Percentiles rank a stretch among this genome's conserved stretches.
Conservation (phyloP, 2,113 vertebrate species). For the Theristicus caerulescens region DNA sequence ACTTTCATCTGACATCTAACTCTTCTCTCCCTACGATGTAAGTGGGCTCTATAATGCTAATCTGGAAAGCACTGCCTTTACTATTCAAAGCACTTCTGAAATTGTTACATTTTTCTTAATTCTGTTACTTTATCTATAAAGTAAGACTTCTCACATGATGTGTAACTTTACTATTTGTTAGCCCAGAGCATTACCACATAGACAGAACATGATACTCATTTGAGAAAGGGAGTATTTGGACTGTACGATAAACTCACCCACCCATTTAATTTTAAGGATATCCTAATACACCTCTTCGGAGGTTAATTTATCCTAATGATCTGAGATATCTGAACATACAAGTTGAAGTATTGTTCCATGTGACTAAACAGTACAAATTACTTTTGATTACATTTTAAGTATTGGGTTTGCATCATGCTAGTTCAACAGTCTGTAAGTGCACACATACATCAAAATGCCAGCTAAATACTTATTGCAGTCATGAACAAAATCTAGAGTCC, state of each 20-base stretch:
- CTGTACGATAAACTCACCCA: background rate
- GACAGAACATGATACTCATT: background rate
- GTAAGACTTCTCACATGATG: background rate
- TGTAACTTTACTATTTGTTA: background rate
- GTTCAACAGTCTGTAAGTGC: background rate
- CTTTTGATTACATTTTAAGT: background rate
- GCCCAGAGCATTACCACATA: background rate
- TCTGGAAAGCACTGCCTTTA: background rate
- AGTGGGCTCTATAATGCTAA: conserved; percentile 22
- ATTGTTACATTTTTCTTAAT: background rate
- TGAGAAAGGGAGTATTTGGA: background rate
- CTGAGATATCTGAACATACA: background rate
- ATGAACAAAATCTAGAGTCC: background rate
- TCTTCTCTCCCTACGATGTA: background rate
- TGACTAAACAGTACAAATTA: background rate
- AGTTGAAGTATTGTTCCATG: background rate
- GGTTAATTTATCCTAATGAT: background rate
- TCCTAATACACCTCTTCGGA: background rate
- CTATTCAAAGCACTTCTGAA: conserved; percentile 22
- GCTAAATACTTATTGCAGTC: background rate
- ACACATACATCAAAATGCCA: background rate
- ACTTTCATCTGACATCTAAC: conserved; percentile 61
- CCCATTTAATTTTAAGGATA: background rate
- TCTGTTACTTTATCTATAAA: background rate
- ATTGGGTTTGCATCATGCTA: background rate